Evolutionary conservation across 2,888 invertebrate genomes (phyloP).

Genomic region (Rambutsinella grinnellia): DNA sequence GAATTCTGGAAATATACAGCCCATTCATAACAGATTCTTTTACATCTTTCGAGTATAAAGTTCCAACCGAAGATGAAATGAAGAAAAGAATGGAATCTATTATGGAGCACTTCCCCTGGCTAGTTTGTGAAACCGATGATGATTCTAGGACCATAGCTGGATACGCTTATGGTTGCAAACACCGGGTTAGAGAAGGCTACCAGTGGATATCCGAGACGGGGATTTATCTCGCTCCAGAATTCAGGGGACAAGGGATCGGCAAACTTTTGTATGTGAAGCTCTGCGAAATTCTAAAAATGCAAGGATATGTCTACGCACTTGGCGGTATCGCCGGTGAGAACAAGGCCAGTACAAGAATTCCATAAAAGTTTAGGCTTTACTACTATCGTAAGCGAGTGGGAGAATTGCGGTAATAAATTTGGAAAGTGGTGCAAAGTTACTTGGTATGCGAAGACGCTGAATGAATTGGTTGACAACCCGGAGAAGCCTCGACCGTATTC

Average conservation of each 20-base stretch:
- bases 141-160: constrained; percentile 19
- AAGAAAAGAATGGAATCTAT: constrained; percentile 17
- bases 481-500: constrained; percentile 20
- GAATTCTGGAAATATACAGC: constrained; percentile 37
- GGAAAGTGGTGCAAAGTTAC: constrained; percentile 40
- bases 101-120: constrained; percentile 34
- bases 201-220: constrained; percentile 43
- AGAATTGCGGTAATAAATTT: constrained; percentile 47
- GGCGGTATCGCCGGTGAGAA: constrained; percentile 28
- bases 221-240: constrained; percentile 18
- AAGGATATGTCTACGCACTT: constrained; percentile 38
- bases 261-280: constrained; percentile 31
- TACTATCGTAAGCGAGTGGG: no score
- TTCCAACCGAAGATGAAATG: constrained; percentile 43
- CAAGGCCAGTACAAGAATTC: constrained; percentile 19
- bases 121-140: constrained; percentile 32
- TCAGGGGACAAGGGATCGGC: constrained; percentile 23
- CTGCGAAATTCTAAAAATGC: constrained; percentile 28
- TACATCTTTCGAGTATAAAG: constrained; percentile 46
- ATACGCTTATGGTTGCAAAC: constrained; percentile 37
- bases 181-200: constrained; percentile 35
- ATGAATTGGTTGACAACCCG: constrained; percentile 40
- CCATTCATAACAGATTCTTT: constrained; percentile 34
- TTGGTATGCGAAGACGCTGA: constrained; percentile 37
- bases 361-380: constrained; percentile 37